Percentiles rank a stretch among this genome's conserved stretches.
Conservation (phyloP, 2,797 vertebrate species). For the Thaleichthys pacificus region DNA sequence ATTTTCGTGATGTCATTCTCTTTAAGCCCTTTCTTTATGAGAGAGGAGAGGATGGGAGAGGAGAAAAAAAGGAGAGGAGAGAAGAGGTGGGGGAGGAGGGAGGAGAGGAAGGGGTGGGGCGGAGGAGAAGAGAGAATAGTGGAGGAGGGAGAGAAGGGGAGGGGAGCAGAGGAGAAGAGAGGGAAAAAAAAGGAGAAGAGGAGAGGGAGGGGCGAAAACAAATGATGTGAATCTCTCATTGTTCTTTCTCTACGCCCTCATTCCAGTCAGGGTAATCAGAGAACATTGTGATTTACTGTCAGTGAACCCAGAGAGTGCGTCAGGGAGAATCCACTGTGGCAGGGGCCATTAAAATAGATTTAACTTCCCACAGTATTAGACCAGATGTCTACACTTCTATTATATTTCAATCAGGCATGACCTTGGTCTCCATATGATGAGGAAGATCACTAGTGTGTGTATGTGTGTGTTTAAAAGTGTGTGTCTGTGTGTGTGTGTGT, state of each 20-base stretch:
- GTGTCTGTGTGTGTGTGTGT: no score
- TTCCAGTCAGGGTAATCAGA: conserved; percentile 80
- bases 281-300: conserved; percentile 81
- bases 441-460: conserved; percentile 58
- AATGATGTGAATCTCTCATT: conserved; percentile 79
- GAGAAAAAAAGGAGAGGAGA: not conserved
- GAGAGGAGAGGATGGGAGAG: conserved; percentile 61
- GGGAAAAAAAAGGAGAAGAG: conserved; percentile 11
- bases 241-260: conserved; percentile 79
- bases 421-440: conserved; percentile 77
- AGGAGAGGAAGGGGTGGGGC: conserved; percentile 57
- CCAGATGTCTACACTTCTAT: conserved; percentile 82
- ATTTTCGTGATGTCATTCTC: conserved; percentile 79
- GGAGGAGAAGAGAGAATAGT: conserved; percentile 35
- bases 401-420: conserved; percentile 81
- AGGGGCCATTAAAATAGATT: conserved; percentile 80
- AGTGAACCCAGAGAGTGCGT: conserved; percentile 77
- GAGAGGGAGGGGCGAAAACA: conserved; percentile 72
- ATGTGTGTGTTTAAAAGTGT: no score
- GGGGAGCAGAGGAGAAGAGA: conserved; percentile 45
- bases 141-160: conserved; percentile 54
- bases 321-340: conserved; percentile 75
- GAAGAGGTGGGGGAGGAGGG: not conserved
- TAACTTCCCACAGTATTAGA: conserved; percentile 80
- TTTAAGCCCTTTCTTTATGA: conserved; percentile 74